These are phyloP conservation scores for Hippocampus comes DNA, from an alignment of 2,113 vertebrate genomes.

Conservation along the genomic window DNA sequence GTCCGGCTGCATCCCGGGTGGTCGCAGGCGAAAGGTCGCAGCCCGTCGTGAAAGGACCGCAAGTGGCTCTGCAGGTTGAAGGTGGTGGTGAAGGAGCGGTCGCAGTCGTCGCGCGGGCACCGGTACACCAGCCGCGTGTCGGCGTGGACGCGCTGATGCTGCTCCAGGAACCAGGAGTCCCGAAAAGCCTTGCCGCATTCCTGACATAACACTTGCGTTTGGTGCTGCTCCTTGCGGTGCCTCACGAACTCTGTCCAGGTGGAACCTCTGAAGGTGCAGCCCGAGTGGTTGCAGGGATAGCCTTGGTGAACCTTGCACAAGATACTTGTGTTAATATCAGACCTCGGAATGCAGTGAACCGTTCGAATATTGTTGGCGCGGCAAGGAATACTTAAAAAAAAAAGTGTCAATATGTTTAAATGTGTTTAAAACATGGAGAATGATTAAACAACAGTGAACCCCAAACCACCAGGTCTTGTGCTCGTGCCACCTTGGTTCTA, in stretches of 20 bases:
- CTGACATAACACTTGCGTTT: constrained; percentile 67
- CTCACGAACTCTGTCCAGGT: constrained; percentile 87
- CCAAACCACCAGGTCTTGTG: too few relatives aligned
- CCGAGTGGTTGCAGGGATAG: constrained; percentile 79
- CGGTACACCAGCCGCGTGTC: constrained; percentile 65
- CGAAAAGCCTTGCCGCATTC: constrained; percentile 79
- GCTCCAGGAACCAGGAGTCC: constrained; percentile 77
- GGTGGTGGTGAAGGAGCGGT: constrained; percentile 82
- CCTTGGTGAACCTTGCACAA: constrained; percentile 77
- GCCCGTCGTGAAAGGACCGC: constrained; percentile 83
- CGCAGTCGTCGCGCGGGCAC: constrained; percentile 81
- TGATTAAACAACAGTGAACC: too few relatives aligned
- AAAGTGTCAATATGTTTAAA: too few relatives aligned
- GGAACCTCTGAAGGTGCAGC: constrained; percentile 79
- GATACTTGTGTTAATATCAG: too few relatives aligned
- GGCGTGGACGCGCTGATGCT: constrained; percentile 80
- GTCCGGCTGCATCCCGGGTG: constrained; percentile 77
- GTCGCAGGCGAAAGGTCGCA: constrained; percentile 76
- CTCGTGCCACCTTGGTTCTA: too few relatives aligned
- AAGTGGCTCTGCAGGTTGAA: constrained; percentile 93
- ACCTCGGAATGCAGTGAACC: too few relatives aligned
- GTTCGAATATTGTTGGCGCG: too few relatives aligned
- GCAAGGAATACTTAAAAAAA: too few relatives aligned
- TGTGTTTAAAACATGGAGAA: too few relatives aligned
- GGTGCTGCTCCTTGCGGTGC: constrained; percentile 78